Percentiles rank a stretch among this genome's conserved stretches.
These are phyloP conservation scores for Luffia ferchaultella DNA, from an alignment of 2,888 invertebrate species.

Conservation along the genomic window DNA sequence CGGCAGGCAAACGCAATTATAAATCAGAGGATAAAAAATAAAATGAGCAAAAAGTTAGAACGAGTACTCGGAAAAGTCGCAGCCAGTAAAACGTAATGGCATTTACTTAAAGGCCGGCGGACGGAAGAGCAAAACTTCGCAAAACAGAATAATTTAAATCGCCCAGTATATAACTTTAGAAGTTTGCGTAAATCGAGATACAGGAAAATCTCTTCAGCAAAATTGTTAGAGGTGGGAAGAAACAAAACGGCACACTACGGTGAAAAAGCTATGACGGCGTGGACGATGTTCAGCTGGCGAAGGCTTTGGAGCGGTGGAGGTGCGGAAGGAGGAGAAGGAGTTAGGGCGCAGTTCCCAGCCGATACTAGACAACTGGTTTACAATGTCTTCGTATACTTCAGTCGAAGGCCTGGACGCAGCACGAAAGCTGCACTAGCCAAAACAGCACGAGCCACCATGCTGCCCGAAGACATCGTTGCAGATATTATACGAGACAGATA, in stretches of 20 bases:
- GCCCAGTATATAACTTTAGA: neutral
- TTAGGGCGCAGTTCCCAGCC: conserved; percentile 43
- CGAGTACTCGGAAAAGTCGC: neutral
- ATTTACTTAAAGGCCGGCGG: neutral
- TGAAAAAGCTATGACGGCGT: conserved; percentile 58
- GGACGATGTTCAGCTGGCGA: conserved; percentile 63
- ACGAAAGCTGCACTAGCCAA: conserved; percentile 45
- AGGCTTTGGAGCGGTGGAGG: conserved; percentile 44
- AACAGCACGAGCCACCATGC: conserved; percentile 53
- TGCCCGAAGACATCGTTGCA: conserved; percentile 51
- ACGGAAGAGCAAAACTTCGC: neutral
- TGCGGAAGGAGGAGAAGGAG: conserved; percentile 36
- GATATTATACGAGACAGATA: conserved; percentile 54
- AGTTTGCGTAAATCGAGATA: neutral
- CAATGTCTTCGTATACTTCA: conserved; percentile 56
- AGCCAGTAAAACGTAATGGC: neutral
- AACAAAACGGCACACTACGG: conserved; percentile 59
- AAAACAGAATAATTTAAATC: neutral
- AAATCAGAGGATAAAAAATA: neutral
- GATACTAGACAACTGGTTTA: conserved; percentile 55
- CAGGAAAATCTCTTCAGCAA: neutral
- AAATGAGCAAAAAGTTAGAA: neutral
- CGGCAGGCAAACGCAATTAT: neutral
- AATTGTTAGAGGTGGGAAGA: neutral
- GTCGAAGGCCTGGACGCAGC: conserved; percentile 45